Evolutionary conservation across 2,797 vertebrate species (phyloP).

Genomic region (Synanceia verrucosa): DNA sequence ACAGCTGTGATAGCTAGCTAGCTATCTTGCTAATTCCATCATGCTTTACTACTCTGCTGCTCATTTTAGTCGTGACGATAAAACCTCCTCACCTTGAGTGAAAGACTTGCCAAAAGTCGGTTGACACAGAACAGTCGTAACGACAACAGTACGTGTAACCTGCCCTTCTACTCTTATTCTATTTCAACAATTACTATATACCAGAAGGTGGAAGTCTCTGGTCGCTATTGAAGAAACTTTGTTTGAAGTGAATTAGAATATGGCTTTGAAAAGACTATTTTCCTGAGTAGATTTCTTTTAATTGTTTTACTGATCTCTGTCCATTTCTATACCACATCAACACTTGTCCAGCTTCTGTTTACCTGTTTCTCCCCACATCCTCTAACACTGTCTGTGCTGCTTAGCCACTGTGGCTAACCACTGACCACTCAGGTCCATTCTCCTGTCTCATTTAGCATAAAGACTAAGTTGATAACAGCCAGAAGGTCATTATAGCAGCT

Average conservation of each 20-base stretch:
- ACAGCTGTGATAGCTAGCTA: too few species aligned
- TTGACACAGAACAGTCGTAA: too few species aligned
- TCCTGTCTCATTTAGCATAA: slow-evolving; percentile 60
- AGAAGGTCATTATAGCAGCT: slow-evolving; percentile 47
- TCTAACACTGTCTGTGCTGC: slow-evolving; percentile 45
- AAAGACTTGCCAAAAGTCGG: too few species aligned
- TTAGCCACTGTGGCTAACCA: slow-evolving; percentile 30
- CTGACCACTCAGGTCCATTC: slow-evolving; percentile 50
- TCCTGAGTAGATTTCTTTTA: neutral
- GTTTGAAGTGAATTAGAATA: neutral
- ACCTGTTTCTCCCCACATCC: slow-evolving; percentile 17
- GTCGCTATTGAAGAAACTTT: neutral
- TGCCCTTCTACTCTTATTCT: neutral
- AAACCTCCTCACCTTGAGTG: too few species aligned
- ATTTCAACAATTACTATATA: neutral
- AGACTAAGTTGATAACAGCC: slow-evolving; percentile 55
- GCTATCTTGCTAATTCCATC: too few species aligned
- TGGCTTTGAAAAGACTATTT: neutral
- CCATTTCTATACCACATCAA: neutral
- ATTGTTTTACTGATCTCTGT: slow-evolving; percentile 4
- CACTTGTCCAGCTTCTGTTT: slow-evolving; percentile 9
- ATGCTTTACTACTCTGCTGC: too few species aligned
- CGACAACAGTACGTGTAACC: too few species aligned
- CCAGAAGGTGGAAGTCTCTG: neutral
- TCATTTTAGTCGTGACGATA: too few species aligned